Percentiles rank a stretch among this genome's conserved stretches.
Evolutionary conservation across 2,113 vertebrate species (phyloP).

Genomic region (Anolis carolinensis): DNA sequence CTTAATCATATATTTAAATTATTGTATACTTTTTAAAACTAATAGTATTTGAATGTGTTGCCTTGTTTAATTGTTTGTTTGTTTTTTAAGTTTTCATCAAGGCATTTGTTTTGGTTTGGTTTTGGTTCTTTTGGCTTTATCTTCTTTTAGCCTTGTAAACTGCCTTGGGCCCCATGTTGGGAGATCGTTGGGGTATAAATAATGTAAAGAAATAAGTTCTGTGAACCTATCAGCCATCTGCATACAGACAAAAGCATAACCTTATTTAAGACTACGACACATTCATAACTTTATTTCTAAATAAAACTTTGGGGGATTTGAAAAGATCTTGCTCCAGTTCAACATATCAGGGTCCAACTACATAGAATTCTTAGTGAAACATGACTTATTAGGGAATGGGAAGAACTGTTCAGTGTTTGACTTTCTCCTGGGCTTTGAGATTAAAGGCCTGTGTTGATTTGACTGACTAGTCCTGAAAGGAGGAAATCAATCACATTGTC

Average conservation of each 20-base stretch:
- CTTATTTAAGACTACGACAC: not conserved
- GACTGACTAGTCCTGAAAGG: conserved; percentile 13
- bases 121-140: too few relatives aligned
- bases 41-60: too few relatives aligned
- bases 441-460: not conserved
- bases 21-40: too few relatives aligned
- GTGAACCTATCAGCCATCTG: not conserved
- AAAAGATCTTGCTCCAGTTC: not conserved
- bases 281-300: not conserved
- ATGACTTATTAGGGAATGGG: not conserved
- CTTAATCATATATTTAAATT: too few relatives aligned
- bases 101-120: too few relatives aligned
- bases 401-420: not conserved
- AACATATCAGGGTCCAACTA: not conserved
- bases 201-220: too few relatives aligned
- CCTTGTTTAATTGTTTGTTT: too few relatives aligned
- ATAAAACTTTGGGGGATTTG: not conserved
- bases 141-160: too few relatives aligned
- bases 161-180: too few relatives aligned
- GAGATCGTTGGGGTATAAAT: too few relatives aligned
- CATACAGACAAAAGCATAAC: conserved; percentile 5
- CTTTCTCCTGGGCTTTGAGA: conserved; percentile 24
- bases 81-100: too few relatives aligned
- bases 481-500: not conserved
- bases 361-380: not conserved